Evolutionary conservation across 2,113 vertebrate genomes (phyloP).

Genomic region (Vidua macroura): DNA sequence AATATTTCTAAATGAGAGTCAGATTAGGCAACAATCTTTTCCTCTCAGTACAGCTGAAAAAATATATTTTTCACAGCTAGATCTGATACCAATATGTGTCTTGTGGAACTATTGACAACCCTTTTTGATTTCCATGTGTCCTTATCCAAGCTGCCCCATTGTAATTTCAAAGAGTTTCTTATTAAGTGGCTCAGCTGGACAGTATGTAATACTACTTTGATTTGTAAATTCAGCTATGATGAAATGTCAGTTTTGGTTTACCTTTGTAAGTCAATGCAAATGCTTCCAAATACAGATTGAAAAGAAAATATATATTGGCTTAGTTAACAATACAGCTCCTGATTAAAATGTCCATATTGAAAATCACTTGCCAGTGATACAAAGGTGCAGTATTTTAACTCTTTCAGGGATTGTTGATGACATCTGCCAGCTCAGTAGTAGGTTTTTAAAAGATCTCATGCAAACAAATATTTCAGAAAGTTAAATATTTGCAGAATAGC

Average conservation of each 20-base stretch:
- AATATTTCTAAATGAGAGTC: background rate
- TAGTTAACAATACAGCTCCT: background rate
- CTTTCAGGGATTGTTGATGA: background rate
- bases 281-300: background rate
- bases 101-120: background rate
- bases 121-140: background rate
- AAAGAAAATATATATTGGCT: background rate
- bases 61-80: slow-evolving; percentile 33
- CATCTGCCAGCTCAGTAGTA: background rate
- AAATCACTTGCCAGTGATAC: background rate
- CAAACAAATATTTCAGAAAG: background rate
- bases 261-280: background rate
- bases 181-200: background rate
- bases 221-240: background rate
- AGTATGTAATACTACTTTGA: background rate
- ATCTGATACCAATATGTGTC: background rate
- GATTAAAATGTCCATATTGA: background rate
- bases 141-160: background rate
- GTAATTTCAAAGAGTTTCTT: background rate
- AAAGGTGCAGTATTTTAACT: background rate
- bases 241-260: background rate
- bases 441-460: background rate
- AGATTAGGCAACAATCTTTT: background rate
- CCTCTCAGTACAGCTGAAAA: slow-evolving; percentile 30
- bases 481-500: background rate